Evolutionary conservation across 2,888 invertebrate species (phyloP).

Genomic region (Lepeophtheirus nordmannii): DNA sequence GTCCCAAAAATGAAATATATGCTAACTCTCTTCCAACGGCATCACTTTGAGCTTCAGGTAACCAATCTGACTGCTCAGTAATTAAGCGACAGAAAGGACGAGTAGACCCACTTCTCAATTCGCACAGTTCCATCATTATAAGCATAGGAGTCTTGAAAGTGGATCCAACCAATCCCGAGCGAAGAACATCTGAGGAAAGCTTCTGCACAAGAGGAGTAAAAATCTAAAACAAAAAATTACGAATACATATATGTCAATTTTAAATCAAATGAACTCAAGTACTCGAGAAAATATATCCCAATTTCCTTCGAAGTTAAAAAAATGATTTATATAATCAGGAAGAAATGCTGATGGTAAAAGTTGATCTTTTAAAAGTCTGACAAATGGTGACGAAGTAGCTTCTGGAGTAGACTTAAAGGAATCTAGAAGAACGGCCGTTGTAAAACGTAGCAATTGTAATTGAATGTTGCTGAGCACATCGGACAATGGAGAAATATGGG

Average conservation of each 20-base stretch:
- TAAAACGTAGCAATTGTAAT: not conserved
- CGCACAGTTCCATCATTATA: conserved; percentile 60
- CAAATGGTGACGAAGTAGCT: not conserved
- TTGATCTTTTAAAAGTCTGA: not conserved
- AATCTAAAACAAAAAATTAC: conserved; percentile 33
- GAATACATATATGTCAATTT: conserved; percentile 1
- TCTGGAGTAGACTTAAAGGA: not conserved
- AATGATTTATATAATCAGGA: not conserved
- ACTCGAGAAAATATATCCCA: conserved; percentile 1
- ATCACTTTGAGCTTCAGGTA: conserved; percentile 53
- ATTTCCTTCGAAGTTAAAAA: not conserved
- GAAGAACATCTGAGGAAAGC: conserved; percentile 50
- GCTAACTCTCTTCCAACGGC: conserved; percentile 72
- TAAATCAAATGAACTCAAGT: conserved; percentile 23
- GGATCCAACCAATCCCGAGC: conserved; percentile 52
- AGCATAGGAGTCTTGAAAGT: conserved; percentile 51
- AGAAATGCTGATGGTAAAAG: not conserved
- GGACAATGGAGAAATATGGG: not conserved
- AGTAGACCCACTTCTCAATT: conserved; percentile 52
- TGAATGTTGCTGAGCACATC: conserved; percentile 6
- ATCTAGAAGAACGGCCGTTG: not conserved
- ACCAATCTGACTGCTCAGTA: conserved; percentile 45
- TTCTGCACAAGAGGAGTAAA: conserved; percentile 54
- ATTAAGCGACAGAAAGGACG: conserved; percentile 35
- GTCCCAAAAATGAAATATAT: conserved; percentile 68